Evolutionary conservation across 2,888 invertebrate genomes (phyloP), one percentile per base, ranked within the genome.

Genomic region (Synanthedon myopaeformis): DNA sequence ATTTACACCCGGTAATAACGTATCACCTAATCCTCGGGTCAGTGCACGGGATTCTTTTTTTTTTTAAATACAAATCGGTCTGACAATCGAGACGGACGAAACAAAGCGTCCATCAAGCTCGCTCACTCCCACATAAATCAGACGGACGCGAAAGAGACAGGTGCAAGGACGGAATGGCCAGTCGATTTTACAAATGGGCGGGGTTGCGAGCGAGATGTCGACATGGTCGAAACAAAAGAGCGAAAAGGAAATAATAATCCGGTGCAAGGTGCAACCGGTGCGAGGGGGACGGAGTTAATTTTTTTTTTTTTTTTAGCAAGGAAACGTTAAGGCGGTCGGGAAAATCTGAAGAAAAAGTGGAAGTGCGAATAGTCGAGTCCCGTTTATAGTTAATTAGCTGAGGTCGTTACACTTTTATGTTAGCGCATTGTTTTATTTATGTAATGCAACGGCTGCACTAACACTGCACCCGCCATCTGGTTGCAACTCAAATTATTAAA

Each of bases 111-210:
- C 81, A 85, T 87, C 86, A 87, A 83, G 78, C 79, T 77, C 81
- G 82, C 75, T 87, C 87, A 74, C 87, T 84, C 87, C 76, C 86
- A 85, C 86, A 86, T 86, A 85, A 86, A 86, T 87, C 87, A 85
- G 81, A 69, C 75, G 79, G 75, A 74, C 72, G 72, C 71, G 87
- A 87, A 79, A 79, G 83, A 82, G 87, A 87, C 86, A 85, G 86
- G 83, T 82, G 85, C 80, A 75, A 74, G 77, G 81, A 73, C 80
- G 78, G 72, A 69, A 71, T 76, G 74, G 74, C 72, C 82, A 82
- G 79, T 80, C 84, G 85, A 85, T 84, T 82, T 85, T 84, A 85
- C 83, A 83, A 84, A 84, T 86, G 87, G 87, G 87, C 85, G 86
- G 86, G 79, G 86, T 82, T 67, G 74, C 61, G 75, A 77, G 76